Evolutionary conservation across 2,797 vertebrate species (phyloP).

Genomic region (Microcaecilia unicolor): DNA sequence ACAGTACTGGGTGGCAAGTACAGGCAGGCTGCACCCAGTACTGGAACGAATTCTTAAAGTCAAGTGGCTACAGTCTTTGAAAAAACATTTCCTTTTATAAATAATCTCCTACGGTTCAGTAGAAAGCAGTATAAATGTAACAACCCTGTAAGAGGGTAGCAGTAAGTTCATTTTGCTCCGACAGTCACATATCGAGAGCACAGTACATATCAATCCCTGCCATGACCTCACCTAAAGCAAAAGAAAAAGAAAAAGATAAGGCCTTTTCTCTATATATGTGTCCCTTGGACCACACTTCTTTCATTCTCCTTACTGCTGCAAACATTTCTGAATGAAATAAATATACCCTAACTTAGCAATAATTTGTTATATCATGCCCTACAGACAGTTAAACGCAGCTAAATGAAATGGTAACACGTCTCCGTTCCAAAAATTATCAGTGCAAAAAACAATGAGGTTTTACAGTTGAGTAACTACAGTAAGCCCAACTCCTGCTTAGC

Average conservation of each 20-base stretch:
- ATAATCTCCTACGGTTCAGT: slow-evolving; percentile 37
- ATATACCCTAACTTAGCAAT: slow-evolving; percentile 31
- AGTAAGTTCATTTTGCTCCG: too few species aligned
- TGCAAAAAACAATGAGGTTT: slow-evolving; percentile 77
- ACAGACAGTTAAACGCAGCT: slow-evolving; percentile 35
- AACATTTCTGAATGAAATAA: slow-evolving; percentile 23
- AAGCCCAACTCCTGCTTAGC: slow-evolving; percentile 38
- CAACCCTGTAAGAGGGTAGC: slow-evolving; percentile 3
- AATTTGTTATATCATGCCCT: slow-evolving; percentile 41
- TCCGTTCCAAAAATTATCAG: slow-evolving; percentile 67
- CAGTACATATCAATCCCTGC: too few species aligned
- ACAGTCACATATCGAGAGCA: too few species aligned
- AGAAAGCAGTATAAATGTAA: slow-evolving; percentile 49
- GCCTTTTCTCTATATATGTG: slow-evolving; percentile 36
- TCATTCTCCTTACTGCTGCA: slow-evolving; percentile 26
- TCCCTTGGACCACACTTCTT: slow-evolving; percentile 9
- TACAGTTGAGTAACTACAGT: slow-evolving; percentile 73
- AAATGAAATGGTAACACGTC: slow-evolving; percentile 60
- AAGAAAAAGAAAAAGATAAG: slow-evolving; percentile 28
- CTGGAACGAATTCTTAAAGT: slow-evolving; percentile 39
- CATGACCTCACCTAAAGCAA: too few species aligned
- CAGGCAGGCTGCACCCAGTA: slow-evolving; percentile 39
- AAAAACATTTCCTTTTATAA: slow-evolving; percentile 39
- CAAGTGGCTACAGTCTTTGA: slow-evolving; percentile 44
- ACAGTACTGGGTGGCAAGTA: slow-evolving; percentile 53